Conservation (phyloP, 2,113 vertebrate genomes). For the Morone saxatilis region DNA sequence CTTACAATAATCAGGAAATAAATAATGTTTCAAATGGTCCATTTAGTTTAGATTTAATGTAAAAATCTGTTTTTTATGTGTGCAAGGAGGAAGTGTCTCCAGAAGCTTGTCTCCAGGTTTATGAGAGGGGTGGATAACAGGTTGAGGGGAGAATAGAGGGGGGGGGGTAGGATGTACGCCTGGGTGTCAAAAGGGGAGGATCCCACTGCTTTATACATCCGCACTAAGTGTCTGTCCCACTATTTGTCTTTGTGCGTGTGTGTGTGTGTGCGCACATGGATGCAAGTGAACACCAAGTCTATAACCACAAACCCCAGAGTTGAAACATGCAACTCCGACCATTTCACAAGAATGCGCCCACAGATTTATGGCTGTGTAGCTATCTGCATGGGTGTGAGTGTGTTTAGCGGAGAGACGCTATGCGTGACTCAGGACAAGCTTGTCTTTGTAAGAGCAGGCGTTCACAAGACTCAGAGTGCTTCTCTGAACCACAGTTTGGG, state of each 20-base stretch:
- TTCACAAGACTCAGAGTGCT: constrained; percentile 53
- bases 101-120: constrained; percentile 77
- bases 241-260: constrained; percentile 3
- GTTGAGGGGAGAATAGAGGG: constrained; percentile 20
- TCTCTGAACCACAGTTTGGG: constrained; percentile 53
- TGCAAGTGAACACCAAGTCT: constrained; percentile 28
- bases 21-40: not conserved
- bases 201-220: constrained; percentile 47
- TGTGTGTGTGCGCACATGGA: not conserved
- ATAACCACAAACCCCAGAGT: constrained; percentile 41
- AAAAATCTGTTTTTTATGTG: constrained; percentile 50
- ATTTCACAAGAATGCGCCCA: constrained; percentile 58
- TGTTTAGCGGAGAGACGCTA: constrained; percentile 56
- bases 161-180: not conserved
- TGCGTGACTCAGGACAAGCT: constrained; percentile 62
- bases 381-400: constrained; percentile 58
- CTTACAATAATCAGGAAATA: too few relatives aligned
- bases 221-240: constrained; percentile 26
- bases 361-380: constrained; percentile 63
- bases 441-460: constrained; percentile 64
- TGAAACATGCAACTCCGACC: constrained; percentile 46
- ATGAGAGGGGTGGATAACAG: constrained; percentile 63
- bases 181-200: constrained; percentile 37
- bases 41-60: not conserved
- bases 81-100: constrained; percentile 44